These are phyloP conservation scores for Stegodyphus dumicola DNA, from an alignment of 1,140 invertebrate genomes.

Conservation along the genomic window DNA sequence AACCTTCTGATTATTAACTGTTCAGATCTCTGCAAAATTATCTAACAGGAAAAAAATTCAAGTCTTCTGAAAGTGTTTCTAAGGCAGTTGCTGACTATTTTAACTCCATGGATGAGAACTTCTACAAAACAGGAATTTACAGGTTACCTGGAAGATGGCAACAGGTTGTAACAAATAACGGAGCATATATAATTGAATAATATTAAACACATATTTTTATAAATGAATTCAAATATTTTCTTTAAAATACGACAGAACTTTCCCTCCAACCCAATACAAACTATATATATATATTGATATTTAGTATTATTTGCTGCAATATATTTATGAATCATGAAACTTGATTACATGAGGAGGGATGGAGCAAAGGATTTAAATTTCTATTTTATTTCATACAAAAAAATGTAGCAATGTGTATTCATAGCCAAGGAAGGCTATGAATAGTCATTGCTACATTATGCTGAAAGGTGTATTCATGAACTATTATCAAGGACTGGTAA, in stretches of 20 bases:
- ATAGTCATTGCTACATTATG: too few relatives aligned
- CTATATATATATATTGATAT: too few relatives aligned
- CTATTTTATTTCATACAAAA: too few relatives aligned
- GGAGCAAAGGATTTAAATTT: too few relatives aligned
- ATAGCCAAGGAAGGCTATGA: too few relatives aligned
- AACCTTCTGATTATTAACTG: slow-evolving; percentile 65
- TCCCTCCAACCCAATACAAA: background rate
- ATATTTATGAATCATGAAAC: too few relatives aligned
- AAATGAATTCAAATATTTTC: slow-evolving; percentile 10
- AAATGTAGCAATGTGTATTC: too few relatives aligned
- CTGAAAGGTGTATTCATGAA: too few relatives aligned
- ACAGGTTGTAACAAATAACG: slow-evolving; percentile 14
- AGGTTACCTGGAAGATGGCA: slow-evolving; percentile 8
- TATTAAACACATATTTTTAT: slow-evolving; percentile 16
- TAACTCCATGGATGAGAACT: slow-evolving; percentile 6
- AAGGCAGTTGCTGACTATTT: slow-evolving; percentile 27
- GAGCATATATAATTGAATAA: slow-evolving; percentile 10
- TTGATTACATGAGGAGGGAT: too few relatives aligned
- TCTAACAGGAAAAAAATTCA: slow-evolving; percentile 41
- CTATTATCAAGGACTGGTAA: too few relatives aligned
- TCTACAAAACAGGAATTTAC: slow-evolving; percentile 10
- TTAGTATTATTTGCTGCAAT: too few relatives aligned
- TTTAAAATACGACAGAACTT: slow-evolving; percentile 8
- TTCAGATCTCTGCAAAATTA: slow-evolving; percentile 46
- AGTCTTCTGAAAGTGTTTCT: slow-evolving; percentile 44